Conservation (phyloP, 2,113 vertebrate genomes). For the Salvelinus alpinus region DNA sequence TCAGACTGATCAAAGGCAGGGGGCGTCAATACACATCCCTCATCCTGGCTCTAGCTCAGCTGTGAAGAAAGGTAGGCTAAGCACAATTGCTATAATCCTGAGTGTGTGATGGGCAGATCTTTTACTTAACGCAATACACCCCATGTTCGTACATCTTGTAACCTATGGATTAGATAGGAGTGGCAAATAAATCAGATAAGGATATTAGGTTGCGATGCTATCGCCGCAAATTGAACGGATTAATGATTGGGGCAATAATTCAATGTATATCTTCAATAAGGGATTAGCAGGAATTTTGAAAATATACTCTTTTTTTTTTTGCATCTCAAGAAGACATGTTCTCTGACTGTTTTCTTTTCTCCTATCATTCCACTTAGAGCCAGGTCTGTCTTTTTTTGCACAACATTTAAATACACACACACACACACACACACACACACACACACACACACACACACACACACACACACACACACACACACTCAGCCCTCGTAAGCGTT, state of each 20-base stretch:
- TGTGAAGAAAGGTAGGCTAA: constrained; percentile 14
- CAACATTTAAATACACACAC: neutral
- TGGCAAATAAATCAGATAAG: constrained; percentile 39
- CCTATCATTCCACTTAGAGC: neutral
- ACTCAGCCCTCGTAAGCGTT: constrained; percentile 26
- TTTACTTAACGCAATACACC: constrained; percentile 33
- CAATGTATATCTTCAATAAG: constrained; percentile 14
- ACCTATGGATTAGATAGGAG: constrained; percentile 40
- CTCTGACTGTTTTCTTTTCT: constrained; percentile 2
- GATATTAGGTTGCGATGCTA: constrained; percentile 37
- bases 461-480: neutral
- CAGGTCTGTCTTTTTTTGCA: neutral
- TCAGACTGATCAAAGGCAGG: constrained; percentile 20
- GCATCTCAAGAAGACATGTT: constrained; percentile 15
- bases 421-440: too few species aligned
- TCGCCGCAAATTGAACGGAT: constrained; percentile 21
- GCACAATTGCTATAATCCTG: constrained; percentile 28
- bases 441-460: too few species aligned
- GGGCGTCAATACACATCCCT: neutral
- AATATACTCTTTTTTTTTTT: constrained; percentile 1
- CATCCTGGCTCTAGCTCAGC: neutral
- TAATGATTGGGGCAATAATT: constrained; percentile 17
- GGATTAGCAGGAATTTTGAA: constrained; percentile 22
- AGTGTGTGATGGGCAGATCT: constrained; percentile 29
- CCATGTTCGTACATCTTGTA: constrained; percentile 33